phyloP scores from a whole-genome alignment of 2,113 vertebrate species.

The Panurus biarmicus region DNA sequence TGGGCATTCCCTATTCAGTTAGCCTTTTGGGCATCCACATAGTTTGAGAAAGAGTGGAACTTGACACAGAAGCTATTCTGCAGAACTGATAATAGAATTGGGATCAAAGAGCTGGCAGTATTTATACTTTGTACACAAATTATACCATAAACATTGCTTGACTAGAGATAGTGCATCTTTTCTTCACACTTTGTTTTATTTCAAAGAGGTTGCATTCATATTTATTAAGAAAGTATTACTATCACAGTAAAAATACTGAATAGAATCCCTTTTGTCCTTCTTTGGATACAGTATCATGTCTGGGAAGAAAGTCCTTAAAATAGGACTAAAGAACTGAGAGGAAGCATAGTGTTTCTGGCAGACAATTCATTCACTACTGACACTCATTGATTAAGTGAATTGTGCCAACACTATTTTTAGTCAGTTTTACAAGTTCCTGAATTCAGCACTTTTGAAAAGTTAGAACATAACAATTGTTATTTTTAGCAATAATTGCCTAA shows the following conservation, averaged over 20 bases:
- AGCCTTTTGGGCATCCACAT: background rate
- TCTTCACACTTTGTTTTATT: background rate
- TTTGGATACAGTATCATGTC: background rate
- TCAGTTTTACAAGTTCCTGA: background rate
- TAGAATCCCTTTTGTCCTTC: background rate
- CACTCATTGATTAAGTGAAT: background rate
- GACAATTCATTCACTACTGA: background rate
- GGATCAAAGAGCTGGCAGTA: background rate
- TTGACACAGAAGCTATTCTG: background rate
- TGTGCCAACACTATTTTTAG: conserved; percentile 10
- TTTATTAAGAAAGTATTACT: background rate
- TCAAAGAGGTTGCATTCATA: background rate
- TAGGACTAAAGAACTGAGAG: background rate
- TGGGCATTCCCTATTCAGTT: background rate
- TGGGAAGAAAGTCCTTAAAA: background rate
- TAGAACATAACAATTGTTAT: background rate
- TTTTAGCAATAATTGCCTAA: background rate
- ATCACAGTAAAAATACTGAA: background rate
- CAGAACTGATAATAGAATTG: background rate
- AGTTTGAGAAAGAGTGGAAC: background rate
- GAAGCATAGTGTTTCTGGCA: background rate
- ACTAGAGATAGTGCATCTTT: background rate
- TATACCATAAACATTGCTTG: background rate
- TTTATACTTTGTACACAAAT: background rate
- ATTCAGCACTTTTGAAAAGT: conserved; percentile 13